A percentile compares a stretch with the other conserved stretches of the same genome.
Evolutionary conservation across 2,113 vertebrate genomes (phyloP).

Genomic region (Macaca mulatta): DNA sequence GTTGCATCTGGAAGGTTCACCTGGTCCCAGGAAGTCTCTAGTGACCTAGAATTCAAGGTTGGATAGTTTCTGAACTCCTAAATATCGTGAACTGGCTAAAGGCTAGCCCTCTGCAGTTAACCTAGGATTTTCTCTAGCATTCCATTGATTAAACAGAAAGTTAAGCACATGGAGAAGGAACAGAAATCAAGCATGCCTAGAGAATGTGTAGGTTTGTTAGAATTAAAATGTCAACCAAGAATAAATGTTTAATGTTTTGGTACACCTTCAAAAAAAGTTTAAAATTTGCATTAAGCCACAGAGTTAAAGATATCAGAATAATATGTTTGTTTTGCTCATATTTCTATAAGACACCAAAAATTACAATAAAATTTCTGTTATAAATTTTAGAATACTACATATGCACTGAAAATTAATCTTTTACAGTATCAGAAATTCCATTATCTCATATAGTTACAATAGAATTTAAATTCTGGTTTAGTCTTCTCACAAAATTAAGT

Average conservation of each 20-base stretch:
- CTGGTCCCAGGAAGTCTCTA: neutral
- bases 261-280: neutral
- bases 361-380: neutral
- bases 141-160: neutral
- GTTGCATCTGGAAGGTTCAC: neutral
- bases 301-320: slow-evolving; percentile 22
- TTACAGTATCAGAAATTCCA: neutral
- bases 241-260: neutral
- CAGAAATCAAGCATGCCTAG: neutral
- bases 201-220: neutral
- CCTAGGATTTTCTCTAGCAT: neutral
- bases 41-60: neutral
- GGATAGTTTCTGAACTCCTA: neutral
- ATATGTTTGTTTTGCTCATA: neutral
- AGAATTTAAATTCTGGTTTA: slow-evolving; percentile 31
- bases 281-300: neutral
- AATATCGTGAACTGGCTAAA: neutral
- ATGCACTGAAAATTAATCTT: slow-evolving; percentile 13
- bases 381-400: neutral
- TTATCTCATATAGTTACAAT: neutral
- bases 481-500: slow-evolving; percentile 8
- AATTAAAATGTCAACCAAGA: slow-evolving; percentile 20
- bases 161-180: neutral
- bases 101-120: neutral
- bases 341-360: slow-evolving; percentile 36